These are phyloP conservation scores for Sardina pilchardus DNA, from an alignment of 2,113 vertebrate species.

Conservation along the genomic window DNA sequence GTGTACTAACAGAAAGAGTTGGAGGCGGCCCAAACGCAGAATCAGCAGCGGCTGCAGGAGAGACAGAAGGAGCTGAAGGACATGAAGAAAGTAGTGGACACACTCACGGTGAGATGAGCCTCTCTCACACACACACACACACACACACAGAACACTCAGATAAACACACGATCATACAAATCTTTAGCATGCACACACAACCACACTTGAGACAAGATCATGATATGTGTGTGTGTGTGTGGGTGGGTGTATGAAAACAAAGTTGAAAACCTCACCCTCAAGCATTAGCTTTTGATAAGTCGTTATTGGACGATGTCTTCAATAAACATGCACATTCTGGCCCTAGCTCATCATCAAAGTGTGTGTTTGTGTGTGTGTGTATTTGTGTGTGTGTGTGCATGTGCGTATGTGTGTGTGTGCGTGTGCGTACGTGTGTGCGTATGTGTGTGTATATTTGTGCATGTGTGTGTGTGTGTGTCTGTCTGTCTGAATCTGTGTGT, in stretches of 20 bases:
- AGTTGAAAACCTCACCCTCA: too few relatives aligned
- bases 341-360: neutral
- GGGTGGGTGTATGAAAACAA: neutral
- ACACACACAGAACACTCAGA: neutral
- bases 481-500: constrained; percentile 5
- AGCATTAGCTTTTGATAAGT: too few relatives aligned
- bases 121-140: neutral
- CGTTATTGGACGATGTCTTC: too few relatives aligned
- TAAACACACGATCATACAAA: neutral
- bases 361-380: constrained; percentile 3
- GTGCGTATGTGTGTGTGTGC: neutral
- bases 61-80: constrained; percentile 73
- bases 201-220: neutral
- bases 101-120: constrained; percentile 61
- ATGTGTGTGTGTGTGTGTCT: neutral
- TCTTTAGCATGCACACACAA: neutral
- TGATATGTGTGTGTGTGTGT: constrained; percentile 13
- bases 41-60: constrained; percentile 64
- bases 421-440: constrained; percentile 19
- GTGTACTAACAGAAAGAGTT: constrained; percentile 63
- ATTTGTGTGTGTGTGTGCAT: neutral
- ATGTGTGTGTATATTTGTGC: neutral
- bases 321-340: too few relatives aligned
- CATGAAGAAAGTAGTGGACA: constrained; percentile 71
- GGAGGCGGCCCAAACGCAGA: constrained; percentile 60